Evolutionary conservation across 2,797 vertebrate genomes (phyloP).

Genomic region (Acanthis flammea): DNA sequence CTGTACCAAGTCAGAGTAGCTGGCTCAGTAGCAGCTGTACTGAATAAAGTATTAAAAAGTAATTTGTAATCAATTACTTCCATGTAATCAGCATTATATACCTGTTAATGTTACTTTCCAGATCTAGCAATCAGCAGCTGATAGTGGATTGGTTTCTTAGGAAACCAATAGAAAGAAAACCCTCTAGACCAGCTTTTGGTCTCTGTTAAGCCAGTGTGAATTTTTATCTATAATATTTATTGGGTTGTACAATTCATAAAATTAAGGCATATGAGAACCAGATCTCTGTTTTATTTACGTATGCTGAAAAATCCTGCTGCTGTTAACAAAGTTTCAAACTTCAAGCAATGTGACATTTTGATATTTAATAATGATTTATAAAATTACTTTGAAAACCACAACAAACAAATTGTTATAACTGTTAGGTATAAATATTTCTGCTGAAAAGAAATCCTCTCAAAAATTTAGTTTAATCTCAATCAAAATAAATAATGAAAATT

Average conservation of each 20-base stretch:
- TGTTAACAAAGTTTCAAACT: neutral
- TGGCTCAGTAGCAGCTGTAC: neutral
- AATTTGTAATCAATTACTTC: constrained; percentile 26
- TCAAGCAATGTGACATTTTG: neutral
- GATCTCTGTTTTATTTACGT: neutral
- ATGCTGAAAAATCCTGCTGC: neutral
- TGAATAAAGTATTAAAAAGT: neutral
- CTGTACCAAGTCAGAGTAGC: neutral
- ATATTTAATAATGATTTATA: neutral
- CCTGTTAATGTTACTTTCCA: neutral
- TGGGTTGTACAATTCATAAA: neutral
- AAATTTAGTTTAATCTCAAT: neutral
- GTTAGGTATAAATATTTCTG: neutral
- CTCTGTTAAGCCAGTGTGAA: neutral
- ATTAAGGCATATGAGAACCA: neutral
- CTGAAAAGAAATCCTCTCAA: neutral
- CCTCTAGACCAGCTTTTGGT: neutral
- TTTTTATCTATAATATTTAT: neutral
- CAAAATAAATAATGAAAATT: neutral
- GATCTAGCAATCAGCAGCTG: neutral
- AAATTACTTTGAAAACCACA: neutral
- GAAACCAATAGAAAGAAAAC: neutral
- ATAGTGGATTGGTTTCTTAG: neutral
- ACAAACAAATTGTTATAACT: neutral
- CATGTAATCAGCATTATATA: constrained; percentile 11